Evolutionary conservation across 2,888 invertebrate species (phyloP), one percentile per base, ranked within the genome.

Genomic region (Nycteola revayana): DNA sequence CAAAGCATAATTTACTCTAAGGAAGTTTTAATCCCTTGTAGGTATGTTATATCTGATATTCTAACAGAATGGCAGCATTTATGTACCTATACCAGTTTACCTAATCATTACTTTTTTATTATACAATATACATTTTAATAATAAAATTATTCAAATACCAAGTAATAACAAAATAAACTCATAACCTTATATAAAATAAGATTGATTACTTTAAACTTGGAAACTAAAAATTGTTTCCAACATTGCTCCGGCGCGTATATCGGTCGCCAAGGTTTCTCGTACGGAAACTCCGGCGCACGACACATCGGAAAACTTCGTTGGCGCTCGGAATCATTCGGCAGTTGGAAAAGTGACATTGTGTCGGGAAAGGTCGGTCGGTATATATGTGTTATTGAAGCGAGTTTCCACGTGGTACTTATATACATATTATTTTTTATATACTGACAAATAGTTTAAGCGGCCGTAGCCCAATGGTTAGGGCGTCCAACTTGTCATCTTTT

Each of bases 181-280:
- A 21, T n/a, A 21, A 3, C 9, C 17, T n/a, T 10, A 17, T 21
- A 7, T 6, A 6, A 3, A 31, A 9, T 17, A 18, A 8, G 18
- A 10, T 23, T 6, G 11, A 22, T 26, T 10, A n/a, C 25, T 7
- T 6, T 25, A 7, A 10, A 21, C 25, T 23, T 23, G 11, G 37
- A 7, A 38, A 36, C 8, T 48, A 60, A 56, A 42, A 40, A 25
- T 45, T 59, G 59, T 65, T 64, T 59, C 57, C 51, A 58, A 50
- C 36, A 35, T 26, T 24, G 24, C 23, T 34, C 28, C 25, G 42
- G 43, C 40, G 49, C 49, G 50, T 52, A 53, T 52, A 37, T 49
- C 60, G 40, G 58, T 61, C 66, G 56, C 50, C 73, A 70, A 70
- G 70, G 67, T 66, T 66, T 41, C 47, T 41, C 21, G 38, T 28